Percentiles rank a stretch among this genome's conserved stretches.
phyloP scores from a whole-genome alignment of 2,113 vertebrate species.

The Eulemur macaco region DNA sequence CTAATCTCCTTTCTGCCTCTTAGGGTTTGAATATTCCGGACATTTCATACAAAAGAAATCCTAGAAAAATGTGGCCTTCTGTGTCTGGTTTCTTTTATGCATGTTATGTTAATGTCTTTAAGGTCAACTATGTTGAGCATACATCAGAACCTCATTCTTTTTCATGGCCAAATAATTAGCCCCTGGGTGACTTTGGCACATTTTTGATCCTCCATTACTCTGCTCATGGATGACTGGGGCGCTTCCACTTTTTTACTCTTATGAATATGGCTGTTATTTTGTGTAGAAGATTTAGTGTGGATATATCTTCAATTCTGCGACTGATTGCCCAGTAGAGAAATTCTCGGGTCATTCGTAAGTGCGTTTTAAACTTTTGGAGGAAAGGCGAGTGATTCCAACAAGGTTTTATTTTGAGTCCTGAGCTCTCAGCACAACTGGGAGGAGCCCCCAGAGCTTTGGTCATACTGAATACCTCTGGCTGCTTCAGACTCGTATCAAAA shows the following conservation, averaged over 20 bases:
- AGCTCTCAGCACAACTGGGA: not conserved
- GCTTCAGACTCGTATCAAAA: not conserved
- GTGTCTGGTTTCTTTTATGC: not conserved
- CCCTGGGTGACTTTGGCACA: not conserved
- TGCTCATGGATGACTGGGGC: not conserved
- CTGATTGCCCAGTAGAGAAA: rapidly evolving
- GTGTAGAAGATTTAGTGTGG: not conserved
- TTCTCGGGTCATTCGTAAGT: not conserved
- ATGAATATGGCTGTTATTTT: not conserved
- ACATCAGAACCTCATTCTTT: not conserved
- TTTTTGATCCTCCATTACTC: not conserved
- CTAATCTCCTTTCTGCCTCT: not conserved
- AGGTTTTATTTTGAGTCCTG: not conserved
- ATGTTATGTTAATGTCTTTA: not conserved
- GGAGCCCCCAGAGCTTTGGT: too few species aligned
- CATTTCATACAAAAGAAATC: not conserved
- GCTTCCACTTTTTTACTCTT: not conserved
- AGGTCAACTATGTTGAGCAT: not conserved
- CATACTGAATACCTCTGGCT: not conserved
- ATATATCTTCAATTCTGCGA: not conserved
- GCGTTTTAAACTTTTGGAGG: too few species aligned
- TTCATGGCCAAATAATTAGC: not conserved
- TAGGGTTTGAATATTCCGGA: not conserved
- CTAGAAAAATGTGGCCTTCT: not conserved
- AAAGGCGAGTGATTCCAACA: not conserved